Evolutionary conservation across 2,797 vertebrate genomes (phyloP).

Genomic region (Lutjanus campechanus): DNA sequence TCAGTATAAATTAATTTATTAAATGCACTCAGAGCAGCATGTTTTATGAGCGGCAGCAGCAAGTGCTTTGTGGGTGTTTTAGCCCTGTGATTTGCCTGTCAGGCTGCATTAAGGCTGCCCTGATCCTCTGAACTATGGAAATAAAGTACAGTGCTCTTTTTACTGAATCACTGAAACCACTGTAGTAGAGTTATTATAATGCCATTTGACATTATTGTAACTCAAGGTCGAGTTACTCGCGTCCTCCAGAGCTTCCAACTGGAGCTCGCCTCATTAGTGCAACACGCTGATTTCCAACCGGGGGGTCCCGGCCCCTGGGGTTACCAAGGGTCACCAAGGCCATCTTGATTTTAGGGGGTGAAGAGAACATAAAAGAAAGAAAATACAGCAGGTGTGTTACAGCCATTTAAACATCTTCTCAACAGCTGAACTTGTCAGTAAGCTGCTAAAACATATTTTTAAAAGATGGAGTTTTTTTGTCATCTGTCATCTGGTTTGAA

Average conservation of each 20-base stretch:
- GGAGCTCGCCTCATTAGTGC: background rate
- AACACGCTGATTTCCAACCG: too few relatives aligned
- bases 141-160: background rate
- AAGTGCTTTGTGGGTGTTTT: background rate
- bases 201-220: background rate
- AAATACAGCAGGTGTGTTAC: too few relatives aligned
- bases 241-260: background rate
- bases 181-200: background rate
- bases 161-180: background rate
- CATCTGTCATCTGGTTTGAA: too few relatives aligned
- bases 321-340: too few relatives aligned
- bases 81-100: background rate
- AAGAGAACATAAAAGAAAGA: too few relatives aligned
- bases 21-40: background rate
- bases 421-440: too few relatives aligned
- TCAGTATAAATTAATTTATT: background rate
- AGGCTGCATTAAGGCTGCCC: background rate
- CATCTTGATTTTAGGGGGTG: too few relatives aligned
- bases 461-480: too few relatives aligned
- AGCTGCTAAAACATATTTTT: too few relatives aligned
- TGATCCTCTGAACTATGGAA: background rate
- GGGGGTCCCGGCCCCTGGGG: too few relatives aligned
- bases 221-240: background rate
- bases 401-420: too few relatives aligned
- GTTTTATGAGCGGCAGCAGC: background rate